A percentile compares a stretch with the other conserved stretches of the same genome.
phyloP scores from a whole-genome alignment of 2,888 invertebrate species.

The Cantharis lateralis region DNA sequence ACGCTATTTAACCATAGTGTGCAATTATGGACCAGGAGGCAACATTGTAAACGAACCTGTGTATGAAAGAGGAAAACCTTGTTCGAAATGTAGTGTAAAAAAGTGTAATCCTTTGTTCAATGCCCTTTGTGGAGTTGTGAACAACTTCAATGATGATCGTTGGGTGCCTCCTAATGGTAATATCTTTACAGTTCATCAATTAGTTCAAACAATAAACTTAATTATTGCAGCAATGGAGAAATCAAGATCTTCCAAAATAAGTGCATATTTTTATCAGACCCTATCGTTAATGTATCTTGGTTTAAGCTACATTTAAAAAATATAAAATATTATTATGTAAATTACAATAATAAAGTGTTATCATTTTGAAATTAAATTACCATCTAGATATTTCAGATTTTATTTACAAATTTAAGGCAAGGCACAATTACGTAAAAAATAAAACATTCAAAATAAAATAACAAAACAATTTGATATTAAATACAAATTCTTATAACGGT shows the following conservation, averaged over 20 bases:
- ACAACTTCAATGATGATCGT: background rate
- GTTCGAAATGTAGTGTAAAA: background rate
- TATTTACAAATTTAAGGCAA: background rate
- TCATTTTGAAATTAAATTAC: too few relatives aligned
- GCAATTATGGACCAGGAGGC: conserved; percentile 26
- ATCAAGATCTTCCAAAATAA: background rate
- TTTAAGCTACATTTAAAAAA: background rate
- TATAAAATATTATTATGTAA: background rate
- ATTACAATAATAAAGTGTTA: too few relatives aligned
- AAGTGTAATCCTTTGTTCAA: background rate
- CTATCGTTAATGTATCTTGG: background rate
- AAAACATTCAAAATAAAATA: background rate
- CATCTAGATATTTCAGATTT: background rate
- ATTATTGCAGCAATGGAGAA: background rate
- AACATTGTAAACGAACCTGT: conserved; percentile 9
- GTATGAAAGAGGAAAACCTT: conserved; percentile 15
- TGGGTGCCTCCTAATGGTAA: conserved; percentile 4
- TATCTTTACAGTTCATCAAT: background rate
- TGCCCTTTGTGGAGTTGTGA: background rate
- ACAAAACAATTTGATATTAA: background rate
- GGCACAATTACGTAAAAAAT: background rate
- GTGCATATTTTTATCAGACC: background rate
- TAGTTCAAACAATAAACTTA: background rate
- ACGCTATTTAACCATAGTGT: background rate
- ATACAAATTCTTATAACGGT: background rate